These are phyloP conservation scores for Leptogaster cylindrica DNA, from an alignment of 2,888 invertebrate genomes.

Conservation along the genomic window DNA sequence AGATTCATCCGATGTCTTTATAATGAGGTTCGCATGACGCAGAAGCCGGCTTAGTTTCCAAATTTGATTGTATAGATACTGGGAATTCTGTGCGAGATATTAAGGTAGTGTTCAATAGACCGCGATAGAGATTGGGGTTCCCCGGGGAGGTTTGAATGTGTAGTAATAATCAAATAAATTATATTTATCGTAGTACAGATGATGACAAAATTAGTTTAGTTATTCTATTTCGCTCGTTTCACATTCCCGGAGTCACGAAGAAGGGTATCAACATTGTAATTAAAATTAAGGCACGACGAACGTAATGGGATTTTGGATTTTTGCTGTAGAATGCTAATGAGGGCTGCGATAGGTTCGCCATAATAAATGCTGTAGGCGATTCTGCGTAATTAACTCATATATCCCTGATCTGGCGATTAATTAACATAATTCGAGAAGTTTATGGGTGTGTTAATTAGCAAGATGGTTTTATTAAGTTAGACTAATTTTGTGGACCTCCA, in stretches of 20 bases:
- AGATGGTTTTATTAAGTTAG: slow-evolving; percentile 23
- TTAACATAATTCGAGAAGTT: slow-evolving; percentile 34
- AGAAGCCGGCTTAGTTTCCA: slow-evolving; percentile 31
- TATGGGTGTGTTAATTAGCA: slow-evolving; percentile 37
- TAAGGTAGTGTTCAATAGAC: slow-evolving; percentile 7
- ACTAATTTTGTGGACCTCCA: slow-evolving; percentile 24
- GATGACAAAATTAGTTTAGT: neutral
- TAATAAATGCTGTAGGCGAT: neutral
- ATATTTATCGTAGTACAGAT: neutral
- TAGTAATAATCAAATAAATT: slow-evolving; percentile 13
- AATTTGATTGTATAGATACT: neutral
- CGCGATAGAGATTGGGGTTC: neutral
- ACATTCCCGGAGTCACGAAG: neutral
- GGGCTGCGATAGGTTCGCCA: neutral
- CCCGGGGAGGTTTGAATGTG: slow-evolving; percentile 17
- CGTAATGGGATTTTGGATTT: slow-evolving; percentile 9
- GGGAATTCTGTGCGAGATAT: slow-evolving; percentile 1
- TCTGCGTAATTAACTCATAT: slow-evolving; percentile 25
- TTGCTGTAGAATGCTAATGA: slow-evolving; percentile 12
- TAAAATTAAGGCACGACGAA: slow-evolving; percentile 22
- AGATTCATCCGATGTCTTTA: slow-evolving; percentile 24
- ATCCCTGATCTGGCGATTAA: slow-evolving; percentile 17
- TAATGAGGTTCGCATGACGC: slow-evolving; percentile 29
- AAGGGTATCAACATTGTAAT: too few species aligned
- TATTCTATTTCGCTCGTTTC: neutral